Percentiles rank a stretch among this genome's conserved stretches.
phyloP scores from a whole-genome alignment of 2,888 invertebrate species.

The Pyralis farinalis region DNA sequence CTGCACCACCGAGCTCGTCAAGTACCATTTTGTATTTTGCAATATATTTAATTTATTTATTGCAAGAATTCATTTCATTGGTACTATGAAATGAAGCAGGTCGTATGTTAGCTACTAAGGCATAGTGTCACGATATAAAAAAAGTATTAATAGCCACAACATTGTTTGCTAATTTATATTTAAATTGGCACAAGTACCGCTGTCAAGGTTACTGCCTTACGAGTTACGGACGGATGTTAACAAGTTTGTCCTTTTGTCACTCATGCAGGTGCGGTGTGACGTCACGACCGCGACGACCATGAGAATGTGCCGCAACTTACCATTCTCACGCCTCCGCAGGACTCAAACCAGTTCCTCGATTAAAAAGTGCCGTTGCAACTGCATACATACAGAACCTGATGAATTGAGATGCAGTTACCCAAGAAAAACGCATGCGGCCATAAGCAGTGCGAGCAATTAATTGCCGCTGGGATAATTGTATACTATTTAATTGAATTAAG shows the following conservation, averaged over 20 bases:
- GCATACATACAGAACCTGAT: slow-evolving; percentile 39
- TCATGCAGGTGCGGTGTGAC: slow-evolving; percentile 67
- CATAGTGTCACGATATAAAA: too few relatives aligned
- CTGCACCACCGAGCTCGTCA: too few relatives aligned
- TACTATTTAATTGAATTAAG: not conserved
- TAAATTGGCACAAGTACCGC: not conserved
- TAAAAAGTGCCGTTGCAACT: slow-evolving; percentile 66
- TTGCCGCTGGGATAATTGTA: not conserved
- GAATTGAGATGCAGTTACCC: slow-evolving; percentile 25
- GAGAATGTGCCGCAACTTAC: slow-evolving; percentile 65
- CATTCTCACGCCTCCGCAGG: slow-evolving; percentile 72
- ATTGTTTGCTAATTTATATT: too few relatives aligned
- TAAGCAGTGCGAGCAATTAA: not conserved
- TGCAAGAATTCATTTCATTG: too few relatives aligned
- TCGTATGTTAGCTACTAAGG: too few relatives aligned
- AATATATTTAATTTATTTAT: too few relatives aligned
- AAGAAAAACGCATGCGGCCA: not conserved
- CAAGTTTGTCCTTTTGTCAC: slow-evolving; percentile 56
- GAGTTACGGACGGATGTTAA: slow-evolving; percentile 8
- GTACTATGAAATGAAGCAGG: too few relatives aligned
- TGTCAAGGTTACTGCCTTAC: slow-evolving; percentile 1
- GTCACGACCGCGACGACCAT: slow-evolving; percentile 58
- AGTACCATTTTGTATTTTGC: too few relatives aligned
- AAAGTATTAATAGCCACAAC: too few relatives aligned
- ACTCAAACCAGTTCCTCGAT: slow-evolving; percentile 63